Conservation (phyloP, 2,113 vertebrate species). For the Tachysurus vachellii region DNA sequence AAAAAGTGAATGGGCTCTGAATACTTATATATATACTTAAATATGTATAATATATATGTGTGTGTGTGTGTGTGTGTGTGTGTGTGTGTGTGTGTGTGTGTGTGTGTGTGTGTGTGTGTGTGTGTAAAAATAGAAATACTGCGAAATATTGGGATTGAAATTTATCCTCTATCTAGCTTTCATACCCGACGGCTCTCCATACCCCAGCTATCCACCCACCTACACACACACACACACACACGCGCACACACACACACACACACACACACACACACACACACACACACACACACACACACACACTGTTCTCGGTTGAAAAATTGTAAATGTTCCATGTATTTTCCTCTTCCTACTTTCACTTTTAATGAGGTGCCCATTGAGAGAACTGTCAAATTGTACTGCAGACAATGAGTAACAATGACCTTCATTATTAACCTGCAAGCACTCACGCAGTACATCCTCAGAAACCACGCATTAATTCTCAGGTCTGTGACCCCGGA, state of each 20-base stretch:
- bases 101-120: no score
- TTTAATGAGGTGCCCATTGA: constrained; percentile 39
- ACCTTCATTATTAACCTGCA: constrained; percentile 9
- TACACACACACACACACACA: no score
- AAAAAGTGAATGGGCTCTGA: no score
- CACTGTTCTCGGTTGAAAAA: background rate
- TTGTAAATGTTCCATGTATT: constrained; percentile 18
- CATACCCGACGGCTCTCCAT: background rate
- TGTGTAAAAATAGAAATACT: background rate
- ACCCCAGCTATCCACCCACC: background rate
- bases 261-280: background rate
- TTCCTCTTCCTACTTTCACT: constrained; percentile 6
- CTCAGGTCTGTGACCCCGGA: background rate
- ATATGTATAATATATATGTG: no score
- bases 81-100: no score
- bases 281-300: background rate
- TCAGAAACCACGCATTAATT: background rate
- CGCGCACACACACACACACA: no score
- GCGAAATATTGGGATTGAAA: background rate
- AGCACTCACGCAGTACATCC: background rate
- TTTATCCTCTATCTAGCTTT: background rate
- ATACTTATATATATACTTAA: no score
- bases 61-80: no score
- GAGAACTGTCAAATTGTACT: constrained; percentile 5
- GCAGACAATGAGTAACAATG: constrained; percentile 2